Evolutionary conservation across 2,113 vertebrate species (phyloP).

Genomic region (Dromaius novaehollandiae): DNA sequence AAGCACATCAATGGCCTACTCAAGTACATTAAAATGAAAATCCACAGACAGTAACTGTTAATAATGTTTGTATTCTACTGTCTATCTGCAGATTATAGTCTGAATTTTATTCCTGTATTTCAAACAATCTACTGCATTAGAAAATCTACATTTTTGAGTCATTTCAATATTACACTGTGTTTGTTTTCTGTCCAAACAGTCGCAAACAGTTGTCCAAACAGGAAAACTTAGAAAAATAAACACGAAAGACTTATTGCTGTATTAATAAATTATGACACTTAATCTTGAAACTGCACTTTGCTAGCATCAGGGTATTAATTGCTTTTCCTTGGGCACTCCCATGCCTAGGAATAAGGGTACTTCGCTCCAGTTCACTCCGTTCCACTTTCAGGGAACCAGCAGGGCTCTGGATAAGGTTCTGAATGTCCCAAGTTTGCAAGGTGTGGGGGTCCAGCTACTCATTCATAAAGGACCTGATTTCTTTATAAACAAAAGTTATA

Average conservation of each 20-base stretch:
- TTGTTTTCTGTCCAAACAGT: constrained; percentile 60
- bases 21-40: neutral
- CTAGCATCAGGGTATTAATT: neutral
- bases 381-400: neutral
- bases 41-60: neutral
- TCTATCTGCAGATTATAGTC: neutral
- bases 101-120: no score
- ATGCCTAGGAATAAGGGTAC: rapidly evolving
- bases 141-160: neutral
- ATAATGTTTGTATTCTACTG: neutral
- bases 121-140: neutral
- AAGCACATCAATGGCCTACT: neutral
- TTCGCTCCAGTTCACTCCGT: neutral
- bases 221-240: constrained; percentile 51
- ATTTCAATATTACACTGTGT: neutral
- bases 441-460: neutral
- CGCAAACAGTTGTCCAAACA: constrained; percentile 56
- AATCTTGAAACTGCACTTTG: neutral
- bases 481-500: neutral
- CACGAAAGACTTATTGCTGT: neutral
- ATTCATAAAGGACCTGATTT: neutral
- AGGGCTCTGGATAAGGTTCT: neutral
- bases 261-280: neutral
- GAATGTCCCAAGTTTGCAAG: neutral
- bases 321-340: neutral